phyloP scores from a whole-genome alignment of 2,888 invertebrate genomes.

The Aleiodes alternator region DNA sequence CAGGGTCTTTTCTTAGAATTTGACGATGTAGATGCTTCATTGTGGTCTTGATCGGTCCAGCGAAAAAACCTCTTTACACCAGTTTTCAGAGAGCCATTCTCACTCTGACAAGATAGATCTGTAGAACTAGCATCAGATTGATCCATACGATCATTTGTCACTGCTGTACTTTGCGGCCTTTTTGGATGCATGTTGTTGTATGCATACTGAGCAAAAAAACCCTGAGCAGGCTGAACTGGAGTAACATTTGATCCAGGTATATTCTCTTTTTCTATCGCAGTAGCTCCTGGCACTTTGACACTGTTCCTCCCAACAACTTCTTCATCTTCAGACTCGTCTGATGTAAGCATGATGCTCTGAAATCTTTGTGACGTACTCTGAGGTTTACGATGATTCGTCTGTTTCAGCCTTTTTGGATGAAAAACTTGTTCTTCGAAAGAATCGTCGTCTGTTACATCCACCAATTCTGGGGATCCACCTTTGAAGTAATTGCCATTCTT shows the following conservation, averaged over 20 bases:
- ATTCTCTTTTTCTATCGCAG: not conserved
- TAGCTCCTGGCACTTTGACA: not conserved
- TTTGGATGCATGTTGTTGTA: no score
- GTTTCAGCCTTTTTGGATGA: not conserved
- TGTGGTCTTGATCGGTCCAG: conserved; percentile 6
- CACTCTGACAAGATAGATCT: not conserved
- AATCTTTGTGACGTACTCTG: not conserved
- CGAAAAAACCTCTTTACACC: conserved; percentile 5
- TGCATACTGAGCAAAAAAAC: no score
- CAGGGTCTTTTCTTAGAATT: not conserved
- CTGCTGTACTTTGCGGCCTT: no score
- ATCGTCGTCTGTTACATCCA: conserved; percentile 22
- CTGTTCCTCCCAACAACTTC: not conserved
- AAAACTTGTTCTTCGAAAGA: not conserved
- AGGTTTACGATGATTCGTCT: not conserved
- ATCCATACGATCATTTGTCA: no score
- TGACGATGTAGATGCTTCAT: not conserved
- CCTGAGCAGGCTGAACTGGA: not conserved
- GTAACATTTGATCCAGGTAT: not conserved
- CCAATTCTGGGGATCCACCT: not conserved
- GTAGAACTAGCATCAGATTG: no score
- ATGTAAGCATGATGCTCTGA: not conserved
- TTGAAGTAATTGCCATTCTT: not conserved
- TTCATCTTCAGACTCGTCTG: conserved; percentile 10
- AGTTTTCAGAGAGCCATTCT: not conserved